A percentile compares a stretch with the other conserved stretches of the same genome.
phyloP scores from a whole-genome alignment of 2,888 invertebrate genomes.

The Perdita meconis region DNA sequence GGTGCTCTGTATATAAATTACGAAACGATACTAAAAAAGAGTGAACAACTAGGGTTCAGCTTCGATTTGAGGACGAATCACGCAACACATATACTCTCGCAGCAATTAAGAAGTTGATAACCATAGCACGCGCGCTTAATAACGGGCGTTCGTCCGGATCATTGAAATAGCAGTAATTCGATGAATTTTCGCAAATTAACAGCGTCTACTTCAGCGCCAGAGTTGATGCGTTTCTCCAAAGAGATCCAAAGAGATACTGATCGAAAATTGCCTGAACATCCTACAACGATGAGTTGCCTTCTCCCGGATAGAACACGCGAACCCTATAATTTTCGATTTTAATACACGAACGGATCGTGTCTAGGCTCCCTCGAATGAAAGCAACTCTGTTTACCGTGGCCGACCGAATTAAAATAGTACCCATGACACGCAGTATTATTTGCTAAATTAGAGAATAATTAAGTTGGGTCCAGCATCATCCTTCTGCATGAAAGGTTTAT shows the following conservation, averaged over 20 bases:
- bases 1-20: too few species aligned
- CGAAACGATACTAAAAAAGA: not conserved
- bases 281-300: conserved; percentile 45
- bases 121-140: conserved; percentile 56
- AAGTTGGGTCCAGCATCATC: not conserved
- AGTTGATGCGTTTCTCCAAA: conserved; percentile 12
- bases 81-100: conserved; percentile 32
- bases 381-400: conserved; percentile 37
- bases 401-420: not conserved
- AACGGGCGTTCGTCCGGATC: conserved; percentile 44
- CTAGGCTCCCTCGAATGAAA: conserved; percentile 33
- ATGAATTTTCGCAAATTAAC: conserved; percentile 56
- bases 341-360: conserved; percentile 54
- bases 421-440: not conserved
- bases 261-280: conserved; percentile 69
- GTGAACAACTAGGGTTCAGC: not conserved
- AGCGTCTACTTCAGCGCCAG: conserved; percentile 16
- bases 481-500: not conserved
- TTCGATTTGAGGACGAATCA: conserved; percentile 30
- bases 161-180: conserved; percentile 63
- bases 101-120: conserved; percentile 49
- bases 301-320: conserved; percentile 34
- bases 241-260: conserved; percentile 61
- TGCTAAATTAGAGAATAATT: conserved; percentile 17
- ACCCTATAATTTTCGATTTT: conserved; percentile 74